Conservation (phyloP, 2,797 vertebrate genomes). For the Danio albolineatus region DNA sequence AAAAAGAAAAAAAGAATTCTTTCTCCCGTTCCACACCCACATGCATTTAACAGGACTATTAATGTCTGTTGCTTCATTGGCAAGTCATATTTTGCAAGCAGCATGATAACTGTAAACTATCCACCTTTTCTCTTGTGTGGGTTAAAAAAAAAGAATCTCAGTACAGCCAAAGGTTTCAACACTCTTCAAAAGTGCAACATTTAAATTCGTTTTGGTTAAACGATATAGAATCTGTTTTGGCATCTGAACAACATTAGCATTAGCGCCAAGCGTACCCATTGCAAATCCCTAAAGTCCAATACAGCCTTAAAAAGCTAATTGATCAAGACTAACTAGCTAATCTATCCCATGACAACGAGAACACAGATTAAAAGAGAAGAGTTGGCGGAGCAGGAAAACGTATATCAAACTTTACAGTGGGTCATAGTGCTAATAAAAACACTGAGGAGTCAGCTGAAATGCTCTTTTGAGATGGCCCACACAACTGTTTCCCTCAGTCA, state of each 20-base stretch:
- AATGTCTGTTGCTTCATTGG: constrained; percentile 55
- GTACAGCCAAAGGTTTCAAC: neutral
- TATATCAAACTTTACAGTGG: constrained; percentile 1
- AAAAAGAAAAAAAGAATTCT: constrained; percentile 1
- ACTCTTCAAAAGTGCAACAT: neutral
- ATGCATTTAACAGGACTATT: constrained; percentile 56
- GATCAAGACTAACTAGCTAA: constrained; percentile 86
- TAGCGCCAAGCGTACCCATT: neutral
- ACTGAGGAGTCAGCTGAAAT: constrained; percentile 4
- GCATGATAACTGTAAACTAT: constrained; percentile 80
- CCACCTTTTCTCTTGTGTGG: constrained; percentile 46
- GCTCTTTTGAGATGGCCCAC: constrained; percentile 20
- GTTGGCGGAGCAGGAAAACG: constrained; percentile 1
- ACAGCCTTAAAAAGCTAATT: constrained; percentile 86
- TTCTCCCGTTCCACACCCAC: constrained; percentile 50
- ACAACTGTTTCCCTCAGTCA: constrained; percentile 39
- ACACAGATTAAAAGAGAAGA: constrained; percentile 61
- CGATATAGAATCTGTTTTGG: neutral
- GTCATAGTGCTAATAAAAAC: constrained; percentile 30
- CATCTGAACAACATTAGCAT: constrained; percentile 20
- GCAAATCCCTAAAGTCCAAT: constrained; percentile 50
- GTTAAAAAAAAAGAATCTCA: constrained; percentile 20
- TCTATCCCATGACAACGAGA: constrained; percentile 88
- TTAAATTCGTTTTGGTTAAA: neutral
- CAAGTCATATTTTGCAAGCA: constrained; percentile 64